Conservation (phyloP, 2,113 vertebrate genomes). For the Gopherus flavomarginatus region DNA sequence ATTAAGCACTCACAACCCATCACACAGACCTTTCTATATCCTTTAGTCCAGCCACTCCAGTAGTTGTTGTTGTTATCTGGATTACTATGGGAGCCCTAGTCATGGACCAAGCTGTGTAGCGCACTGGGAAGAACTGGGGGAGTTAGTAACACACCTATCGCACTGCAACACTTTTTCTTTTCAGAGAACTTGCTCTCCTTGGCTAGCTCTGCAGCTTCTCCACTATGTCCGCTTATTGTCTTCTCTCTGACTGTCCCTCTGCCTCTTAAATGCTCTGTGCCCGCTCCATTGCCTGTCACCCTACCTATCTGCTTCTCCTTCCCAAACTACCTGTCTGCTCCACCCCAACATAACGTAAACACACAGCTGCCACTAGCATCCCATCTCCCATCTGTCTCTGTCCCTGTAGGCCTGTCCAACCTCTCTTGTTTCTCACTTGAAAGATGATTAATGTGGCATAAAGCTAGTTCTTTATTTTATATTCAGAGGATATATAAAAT, state of each 20-base stretch:
- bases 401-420: neutral
- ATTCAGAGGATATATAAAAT: neutral
- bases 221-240: neutral
- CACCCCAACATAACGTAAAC: neutral
- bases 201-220: neutral
- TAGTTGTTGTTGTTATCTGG: neutral
- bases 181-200: rapidly evolving
- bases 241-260: neutral
- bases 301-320: neutral
- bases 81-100: neutral
- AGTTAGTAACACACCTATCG: neutral
- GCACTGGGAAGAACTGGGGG: neutral
- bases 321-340: rapidly evolving
- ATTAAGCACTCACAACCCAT: neutral
- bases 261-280: neutral
- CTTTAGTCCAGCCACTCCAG: neutral
- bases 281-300: neutral
- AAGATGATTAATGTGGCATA: neutral
- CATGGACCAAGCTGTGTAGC: neutral
- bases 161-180: neutral
- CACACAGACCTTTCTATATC: neutral
- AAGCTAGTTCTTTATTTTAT: neutral
- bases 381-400: neutral
- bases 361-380: neutral
- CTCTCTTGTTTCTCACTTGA: neutral